These are phyloP conservation scores for Clarias magur DNA, from an alignment of 2,113 vertebrate species.

Conservation along the genomic window DNA sequence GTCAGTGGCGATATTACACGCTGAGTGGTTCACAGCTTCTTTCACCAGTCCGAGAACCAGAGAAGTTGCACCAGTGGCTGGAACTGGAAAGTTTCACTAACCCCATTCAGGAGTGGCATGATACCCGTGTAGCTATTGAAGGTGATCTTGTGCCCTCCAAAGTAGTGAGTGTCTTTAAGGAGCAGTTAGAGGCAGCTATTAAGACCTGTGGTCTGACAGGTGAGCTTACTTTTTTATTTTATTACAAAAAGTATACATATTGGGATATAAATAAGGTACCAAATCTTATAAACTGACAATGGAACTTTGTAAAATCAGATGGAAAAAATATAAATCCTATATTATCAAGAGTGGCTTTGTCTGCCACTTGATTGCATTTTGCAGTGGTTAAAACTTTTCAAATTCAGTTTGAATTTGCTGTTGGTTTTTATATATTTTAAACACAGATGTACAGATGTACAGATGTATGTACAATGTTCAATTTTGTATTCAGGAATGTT, in stretches of 20 bases:
- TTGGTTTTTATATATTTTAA: not conserved
- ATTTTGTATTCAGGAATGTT: not conserved
- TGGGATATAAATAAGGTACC: too few species aligned
- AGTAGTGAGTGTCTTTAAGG: slow-evolving; percentile 75
- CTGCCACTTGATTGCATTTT: not conserved
- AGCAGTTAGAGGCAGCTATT: slow-evolving; percentile 76
- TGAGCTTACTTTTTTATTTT: slow-evolving; percentile 59
- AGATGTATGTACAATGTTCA: not conserved
- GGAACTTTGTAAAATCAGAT: not conserved
- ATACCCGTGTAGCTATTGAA: slow-evolving; percentile 73
- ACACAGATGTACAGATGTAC: too few species aligned
- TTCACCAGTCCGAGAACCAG: slow-evolving; percentile 75
- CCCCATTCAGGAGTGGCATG: slow-evolving; percentile 79
- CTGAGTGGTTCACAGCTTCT: slow-evolving; percentile 71
- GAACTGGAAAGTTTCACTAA: slow-evolving; percentile 78
- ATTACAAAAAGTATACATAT: not conserved
- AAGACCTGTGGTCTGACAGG: slow-evolving; percentile 70
- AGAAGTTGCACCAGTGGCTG: slow-evolving; percentile 82
- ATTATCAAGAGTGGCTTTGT: not conserved
- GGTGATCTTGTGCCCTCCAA: slow-evolving; percentile 80
- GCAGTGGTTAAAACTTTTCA: too few species aligned
- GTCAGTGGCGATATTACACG: slow-evolving; percentile 78
- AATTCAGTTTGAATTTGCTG: too few species aligned
- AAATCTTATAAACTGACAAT: not conserved
- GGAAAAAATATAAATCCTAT: not conserved